These are phyloP conservation scores for Peromyscus maniculatus DNA, from an alignment of 2,113 vertebrate species.

Conservation along the genomic window DNA sequence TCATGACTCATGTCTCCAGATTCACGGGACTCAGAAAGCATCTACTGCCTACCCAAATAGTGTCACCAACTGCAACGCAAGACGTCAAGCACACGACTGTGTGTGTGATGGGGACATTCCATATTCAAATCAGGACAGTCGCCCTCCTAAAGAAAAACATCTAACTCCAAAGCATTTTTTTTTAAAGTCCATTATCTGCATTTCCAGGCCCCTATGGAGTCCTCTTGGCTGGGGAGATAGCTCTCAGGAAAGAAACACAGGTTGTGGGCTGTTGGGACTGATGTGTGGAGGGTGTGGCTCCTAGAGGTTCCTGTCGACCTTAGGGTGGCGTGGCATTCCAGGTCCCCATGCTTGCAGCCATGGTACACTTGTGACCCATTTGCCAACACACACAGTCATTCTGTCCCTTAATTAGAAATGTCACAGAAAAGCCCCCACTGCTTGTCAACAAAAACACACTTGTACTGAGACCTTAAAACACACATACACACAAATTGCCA, in stretches of 20 bases:
- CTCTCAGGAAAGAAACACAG: not conserved
- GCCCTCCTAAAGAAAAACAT: not conserved
- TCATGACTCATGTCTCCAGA: not conserved
- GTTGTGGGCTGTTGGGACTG: not conserved
- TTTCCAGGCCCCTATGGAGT: not conserved
- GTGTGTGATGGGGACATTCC: not conserved
- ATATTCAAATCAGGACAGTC: not conserved
- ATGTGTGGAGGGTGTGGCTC: not conserved
- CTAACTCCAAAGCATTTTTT: not conserved
- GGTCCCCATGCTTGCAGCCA: not conserved
- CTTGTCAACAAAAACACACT: conserved; percentile 80
- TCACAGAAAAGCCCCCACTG: conserved; percentile 68
- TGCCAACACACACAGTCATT: conserved; percentile 76
- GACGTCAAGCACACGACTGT: not conserved
- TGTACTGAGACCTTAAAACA: conserved; percentile 75
- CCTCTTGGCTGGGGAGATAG: not conserved
- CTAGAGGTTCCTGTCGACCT: not conserved
- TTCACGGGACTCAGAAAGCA: not conserved
- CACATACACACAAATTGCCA: conserved; percentile 75
- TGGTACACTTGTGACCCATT: not conserved
- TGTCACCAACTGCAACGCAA: not conserved
- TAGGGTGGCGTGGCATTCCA: not conserved
- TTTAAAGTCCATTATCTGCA: not conserved
- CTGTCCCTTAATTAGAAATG: conserved; percentile 76
- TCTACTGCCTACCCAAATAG: not conserved